Percentiles rank a stretch among this genome's conserved stretches.
Conservation (phyloP, 2,888 invertebrate genomes). For the Masnerella sp. region DNA sequence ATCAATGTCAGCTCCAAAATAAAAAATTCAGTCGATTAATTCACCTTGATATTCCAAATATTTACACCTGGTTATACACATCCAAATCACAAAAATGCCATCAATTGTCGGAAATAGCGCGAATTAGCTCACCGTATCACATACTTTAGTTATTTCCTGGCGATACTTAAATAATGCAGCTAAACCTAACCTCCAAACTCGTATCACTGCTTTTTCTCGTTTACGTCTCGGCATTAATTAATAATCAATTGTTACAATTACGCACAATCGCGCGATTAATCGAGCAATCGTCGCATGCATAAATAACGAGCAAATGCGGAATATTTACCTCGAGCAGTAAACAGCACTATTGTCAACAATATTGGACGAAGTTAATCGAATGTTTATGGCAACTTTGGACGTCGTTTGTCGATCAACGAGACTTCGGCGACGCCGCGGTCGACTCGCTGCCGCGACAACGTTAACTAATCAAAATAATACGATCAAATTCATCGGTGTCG, state of each 20-base stretch:
- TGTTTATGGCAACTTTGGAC: slow-evolving; percentile 36
- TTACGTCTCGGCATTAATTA: slow-evolving; percentile 21
- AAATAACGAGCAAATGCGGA: slow-evolving; percentile 10
- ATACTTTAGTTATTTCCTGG: slow-evolving; percentile 23
- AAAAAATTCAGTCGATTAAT: no score
- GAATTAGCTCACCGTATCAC: background rate
- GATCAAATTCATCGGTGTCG: slow-evolving; percentile 39
- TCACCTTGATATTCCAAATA: no score
- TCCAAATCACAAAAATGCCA: background rate
- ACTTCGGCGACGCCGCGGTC: background rate
- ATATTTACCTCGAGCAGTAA: slow-evolving; percentile 43
- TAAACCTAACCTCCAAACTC: slow-evolving; percentile 38
- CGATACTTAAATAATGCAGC: slow-evolving; percentile 29
- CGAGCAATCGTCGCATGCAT: slow-evolving; percentile 11
- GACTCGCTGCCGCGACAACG: slow-evolving; percentile 7
- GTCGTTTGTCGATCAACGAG: slow-evolving; percentile 8
- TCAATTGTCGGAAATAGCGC: background rate
- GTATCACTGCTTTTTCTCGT: slow-evolving; percentile 10
- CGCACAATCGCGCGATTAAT: slow-evolving; percentile 1
- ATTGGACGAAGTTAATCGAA: slow-evolving; percentile 41
- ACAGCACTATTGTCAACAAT: slow-evolving; percentile 52
- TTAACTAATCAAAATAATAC: slow-evolving; percentile 23
- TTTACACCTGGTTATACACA: no score
- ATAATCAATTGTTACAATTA: slow-evolving; percentile 14
- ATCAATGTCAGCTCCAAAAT: no score